Conservation (phyloP, 2,888 invertebrate species). For the Capitulum mitella region DNA sequence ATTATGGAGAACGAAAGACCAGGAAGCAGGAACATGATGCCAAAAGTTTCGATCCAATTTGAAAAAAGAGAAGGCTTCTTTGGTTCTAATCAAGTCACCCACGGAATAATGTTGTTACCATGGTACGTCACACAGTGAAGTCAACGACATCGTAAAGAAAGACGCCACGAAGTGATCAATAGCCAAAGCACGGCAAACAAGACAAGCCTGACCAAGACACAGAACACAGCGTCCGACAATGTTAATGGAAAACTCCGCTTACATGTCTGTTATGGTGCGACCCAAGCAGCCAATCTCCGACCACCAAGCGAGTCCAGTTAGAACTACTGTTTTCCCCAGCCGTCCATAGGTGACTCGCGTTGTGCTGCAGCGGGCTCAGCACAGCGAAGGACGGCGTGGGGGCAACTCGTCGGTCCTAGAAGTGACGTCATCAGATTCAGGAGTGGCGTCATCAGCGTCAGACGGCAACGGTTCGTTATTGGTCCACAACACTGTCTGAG, state of each 20-base stretch:
- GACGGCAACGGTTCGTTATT: no score
- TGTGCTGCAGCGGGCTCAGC: neutral
- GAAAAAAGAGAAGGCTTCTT: no score
- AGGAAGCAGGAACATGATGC: no score
- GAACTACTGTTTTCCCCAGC: neutral
- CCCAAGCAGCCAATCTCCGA: neutral
- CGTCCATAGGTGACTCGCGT: neutral
- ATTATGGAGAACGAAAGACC: no score
- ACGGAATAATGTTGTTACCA: no score
- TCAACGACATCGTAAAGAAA: no score
- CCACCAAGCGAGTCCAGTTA: constrained; percentile 20
- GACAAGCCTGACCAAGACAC: neutral
- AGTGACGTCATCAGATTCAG: neutral
- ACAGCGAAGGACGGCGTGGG: neutral
- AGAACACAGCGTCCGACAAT: neutral
- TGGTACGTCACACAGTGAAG: no score
- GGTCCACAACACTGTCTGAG: no score
- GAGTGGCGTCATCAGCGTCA: no score
- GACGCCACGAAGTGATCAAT: neutral
- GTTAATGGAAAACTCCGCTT: neutral
- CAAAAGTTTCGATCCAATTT: no score
- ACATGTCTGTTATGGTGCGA: neutral
- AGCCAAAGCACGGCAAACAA: no score
- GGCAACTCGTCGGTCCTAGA: neutral
- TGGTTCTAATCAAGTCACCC: no score